phyloP scores from a whole-genome alignment of 2,797 vertebrate genomes.

The Enteromius paludinosus region DNA sequence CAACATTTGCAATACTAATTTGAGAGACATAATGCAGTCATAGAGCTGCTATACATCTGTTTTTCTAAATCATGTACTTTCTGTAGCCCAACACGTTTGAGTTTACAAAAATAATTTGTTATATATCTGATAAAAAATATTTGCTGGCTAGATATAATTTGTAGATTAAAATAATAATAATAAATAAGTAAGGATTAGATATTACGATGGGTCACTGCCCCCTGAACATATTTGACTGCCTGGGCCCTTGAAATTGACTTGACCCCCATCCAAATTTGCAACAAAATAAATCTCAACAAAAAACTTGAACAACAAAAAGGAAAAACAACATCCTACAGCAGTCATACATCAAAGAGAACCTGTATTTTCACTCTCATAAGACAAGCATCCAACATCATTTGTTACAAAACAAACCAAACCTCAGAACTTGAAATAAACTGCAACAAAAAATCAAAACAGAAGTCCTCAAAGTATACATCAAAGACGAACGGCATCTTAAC shows the following conservation, averaged over 20 bases:
- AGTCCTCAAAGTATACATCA: neutral
- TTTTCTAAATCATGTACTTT: neutral
- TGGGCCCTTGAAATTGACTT: too few relatives aligned
- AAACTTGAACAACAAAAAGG: neutral
- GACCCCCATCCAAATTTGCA: neutral
- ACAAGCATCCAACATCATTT: neutral
- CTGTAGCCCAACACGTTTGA: neutral
- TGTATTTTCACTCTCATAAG: neutral
- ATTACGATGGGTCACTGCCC: neutral
- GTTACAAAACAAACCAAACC: neutral
- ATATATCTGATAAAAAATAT: neutral
- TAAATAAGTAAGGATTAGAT: neutral
- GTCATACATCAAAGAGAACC: neutral
- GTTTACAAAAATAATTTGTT: neutral
- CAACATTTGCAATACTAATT: slow-evolving; percentile 11
- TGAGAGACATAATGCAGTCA: neutral
- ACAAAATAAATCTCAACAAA: neutral
- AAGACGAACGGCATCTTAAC: neutral
- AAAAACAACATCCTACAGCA: neutral
- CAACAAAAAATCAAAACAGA: neutral
- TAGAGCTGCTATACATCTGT: neutral
- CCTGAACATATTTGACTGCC: too few relatives aligned
- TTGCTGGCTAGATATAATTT: neutral
- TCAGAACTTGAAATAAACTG: neutral
- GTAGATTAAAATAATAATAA: neutral